Percentiles rank a stretch among this genome's conserved stretches.
Conservation (phyloP, 2,113 vertebrate species). For the Lanius ludovicianus region DNA sequence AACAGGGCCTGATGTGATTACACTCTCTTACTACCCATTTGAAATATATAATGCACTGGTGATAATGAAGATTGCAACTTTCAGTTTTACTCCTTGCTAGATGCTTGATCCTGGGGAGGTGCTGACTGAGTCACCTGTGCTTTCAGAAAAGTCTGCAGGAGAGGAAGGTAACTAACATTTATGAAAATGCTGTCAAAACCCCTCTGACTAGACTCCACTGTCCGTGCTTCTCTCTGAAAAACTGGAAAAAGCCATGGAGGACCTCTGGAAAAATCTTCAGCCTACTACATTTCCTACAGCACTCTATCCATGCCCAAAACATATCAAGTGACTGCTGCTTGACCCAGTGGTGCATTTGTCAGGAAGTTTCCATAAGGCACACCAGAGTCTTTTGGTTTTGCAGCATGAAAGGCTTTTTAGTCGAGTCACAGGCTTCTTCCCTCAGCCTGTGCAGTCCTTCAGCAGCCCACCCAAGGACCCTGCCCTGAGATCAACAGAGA, state of each 20-base stretch:
- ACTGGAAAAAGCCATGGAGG: not conserved
- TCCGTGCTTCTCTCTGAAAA: not conserved
- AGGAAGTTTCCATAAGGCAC: not conserved
- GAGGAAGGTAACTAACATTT: not conserved
- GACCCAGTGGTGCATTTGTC: not conserved
- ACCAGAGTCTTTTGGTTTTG: not conserved
- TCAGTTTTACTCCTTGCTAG: not conserved
- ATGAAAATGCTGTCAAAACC: not conserved
- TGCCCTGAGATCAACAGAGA: not conserved
- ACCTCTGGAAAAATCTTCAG: not conserved
- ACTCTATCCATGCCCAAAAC: not conserved
- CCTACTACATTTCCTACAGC: not conserved
- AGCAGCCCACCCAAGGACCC: not conserved
- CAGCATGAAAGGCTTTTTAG: not conserved
- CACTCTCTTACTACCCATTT: not conserved
- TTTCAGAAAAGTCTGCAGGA: not conserved
- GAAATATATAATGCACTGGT: conserved; percentile 25
- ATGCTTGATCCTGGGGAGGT: not conserved
- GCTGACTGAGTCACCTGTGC: not conserved
- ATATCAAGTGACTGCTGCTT: not conserved
- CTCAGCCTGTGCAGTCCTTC: not conserved
- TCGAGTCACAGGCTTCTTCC: fast-evolving
- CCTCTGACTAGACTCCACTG: not conserved
- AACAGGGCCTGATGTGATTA: conserved; percentile 36
- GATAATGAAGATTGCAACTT: conserved; percentile 35